Base-by-base conservation (phyloP, 2,113 vertebrate genomes). In the Rhinichthys klamathensis region DNA sequence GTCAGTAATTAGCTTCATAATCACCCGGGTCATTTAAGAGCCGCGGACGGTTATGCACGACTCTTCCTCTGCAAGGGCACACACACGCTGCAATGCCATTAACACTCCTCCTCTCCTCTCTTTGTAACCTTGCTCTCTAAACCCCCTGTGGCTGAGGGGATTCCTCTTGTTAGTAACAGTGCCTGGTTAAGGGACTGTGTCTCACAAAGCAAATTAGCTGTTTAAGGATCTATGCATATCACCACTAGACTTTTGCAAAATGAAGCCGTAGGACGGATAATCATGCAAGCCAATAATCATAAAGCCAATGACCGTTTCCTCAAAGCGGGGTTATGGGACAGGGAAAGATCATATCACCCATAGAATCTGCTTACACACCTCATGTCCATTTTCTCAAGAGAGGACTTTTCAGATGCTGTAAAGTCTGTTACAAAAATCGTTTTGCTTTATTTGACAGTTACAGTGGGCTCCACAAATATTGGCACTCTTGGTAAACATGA, bases 1-100 rank as follows among this genome's bases (percentile, higher is more conserved):
- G 87, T 89, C 91, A 90, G 91, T 96, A 96, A 97, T 96, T 95
- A 94, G 93, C 85, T 87, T 92, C 88, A 94, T 96, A 96, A 96
- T 96, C 93, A 96, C 91, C 92, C 92, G 92, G 91, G 89, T 92
- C 93, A 94, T 94, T 94, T 91, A 94, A 93, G 92, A 90, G 91
- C 84, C 92, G 90, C 90, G 94, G 93, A 85, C 91, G 90, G 89
- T 91, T 92, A 94, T 87, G 82, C 79, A 89, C 92, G 80, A 85
- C 89, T 90, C 86, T 4, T 80, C 86, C 79, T 72, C 44, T 65
- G 46, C 80, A 84, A 80, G 82, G 85, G 73, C 69, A 83, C 49
- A 83, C 73, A 75, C 73, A 27, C 56, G 41, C 84, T 76, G 76
- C 81, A 84, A 63, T 80, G 30, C 58, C 65, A n/a, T 25, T 70